A percentile compares a stretch with the other conserved stretches of the same genome.
phyloP scores from a whole-genome alignment of 1,140 invertebrate species.

The Brachionus sp. region DNA sequence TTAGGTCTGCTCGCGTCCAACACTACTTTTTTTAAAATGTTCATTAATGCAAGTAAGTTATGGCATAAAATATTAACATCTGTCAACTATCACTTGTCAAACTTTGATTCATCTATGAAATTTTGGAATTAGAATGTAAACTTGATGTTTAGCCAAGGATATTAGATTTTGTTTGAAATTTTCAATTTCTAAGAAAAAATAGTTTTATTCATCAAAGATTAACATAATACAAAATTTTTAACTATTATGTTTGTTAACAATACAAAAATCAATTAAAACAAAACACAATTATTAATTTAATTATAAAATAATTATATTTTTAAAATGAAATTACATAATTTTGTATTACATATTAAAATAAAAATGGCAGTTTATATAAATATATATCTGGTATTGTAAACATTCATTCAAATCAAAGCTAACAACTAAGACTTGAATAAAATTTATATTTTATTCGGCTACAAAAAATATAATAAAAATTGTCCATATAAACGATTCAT shows the following conservation, averaged over 20 bases:
- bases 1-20: too few species aligned
- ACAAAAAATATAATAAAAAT: neutral
- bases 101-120: too few species aligned
- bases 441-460: neutral
- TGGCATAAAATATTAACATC: too few species aligned
- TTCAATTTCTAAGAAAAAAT: neutral
- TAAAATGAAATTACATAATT: neutral
- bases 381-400: neutral
- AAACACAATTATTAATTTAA: neutral
- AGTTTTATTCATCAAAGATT: neutral
- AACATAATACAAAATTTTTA: neutral
- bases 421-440: neutral
- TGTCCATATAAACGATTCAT: neutral
- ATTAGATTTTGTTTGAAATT: neutral
- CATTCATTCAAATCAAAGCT: neutral
- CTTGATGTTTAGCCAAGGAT: too few species aligned
- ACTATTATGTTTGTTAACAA: neutral
- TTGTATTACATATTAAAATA: neutral
- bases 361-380: neutral
- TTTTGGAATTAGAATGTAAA: too few species aligned
- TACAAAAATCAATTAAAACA: neutral
- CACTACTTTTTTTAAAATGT: too few species aligned
- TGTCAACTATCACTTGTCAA: too few species aligned
- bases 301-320: neutral
- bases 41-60: too few species aligned